A percentile compares a stretch with the other conserved stretches of the same genome.
Conservation (phyloP, 2,888 invertebrate species). For the Drosophila yooni region DNA sequence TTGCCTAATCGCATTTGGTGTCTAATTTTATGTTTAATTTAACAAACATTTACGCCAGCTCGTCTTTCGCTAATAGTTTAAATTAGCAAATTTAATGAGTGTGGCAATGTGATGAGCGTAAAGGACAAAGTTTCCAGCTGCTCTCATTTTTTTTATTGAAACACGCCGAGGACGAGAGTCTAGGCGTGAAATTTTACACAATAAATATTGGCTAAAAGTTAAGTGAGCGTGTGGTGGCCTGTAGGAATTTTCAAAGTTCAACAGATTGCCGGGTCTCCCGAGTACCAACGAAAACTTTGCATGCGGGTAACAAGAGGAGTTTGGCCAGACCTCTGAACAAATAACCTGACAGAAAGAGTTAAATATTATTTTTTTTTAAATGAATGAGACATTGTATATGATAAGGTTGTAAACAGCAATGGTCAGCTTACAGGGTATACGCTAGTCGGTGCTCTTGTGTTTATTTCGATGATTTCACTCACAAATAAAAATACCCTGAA, state of each 20-base stretch:
- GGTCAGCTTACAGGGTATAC: not conserved
- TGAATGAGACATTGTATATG: not conserved
- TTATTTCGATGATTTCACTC: not conserved
- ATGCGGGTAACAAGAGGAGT: slow-evolving; percentile 3
- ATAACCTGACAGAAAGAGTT: not conserved
- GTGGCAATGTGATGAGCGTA: slow-evolving; percentile 53
- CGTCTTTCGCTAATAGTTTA: slow-evolving; percentile 57
- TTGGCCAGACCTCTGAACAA: slow-evolving; percentile 1
- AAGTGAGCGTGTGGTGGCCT: slow-evolving; percentile 28
- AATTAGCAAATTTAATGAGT: slow-evolving; percentile 75
- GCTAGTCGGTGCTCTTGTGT: not conserved
- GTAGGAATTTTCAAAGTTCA: slow-evolving; percentile 23
- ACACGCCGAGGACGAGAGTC: slow-evolving; percentile 9
- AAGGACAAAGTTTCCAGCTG: slow-evolving; percentile 69
- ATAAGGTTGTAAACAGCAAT: not conserved
- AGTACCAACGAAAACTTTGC: slow-evolving; percentile 15
- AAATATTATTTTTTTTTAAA: not conserved
- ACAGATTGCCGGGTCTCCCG: slow-evolving; percentile 1
- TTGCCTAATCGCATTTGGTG: slow-evolving; percentile 60
- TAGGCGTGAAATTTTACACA: slow-evolving; percentile 76
- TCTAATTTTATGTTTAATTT: slow-evolving; percentile 60
- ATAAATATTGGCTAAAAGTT: slow-evolving; percentile 63
- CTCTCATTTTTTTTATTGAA: slow-evolving; percentile 15
- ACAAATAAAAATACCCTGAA: not conserved
- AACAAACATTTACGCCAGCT: slow-evolving; percentile 44